Base-by-base conservation (phyloP, 2,113 vertebrate species). In the Serinus canaria region DNA sequence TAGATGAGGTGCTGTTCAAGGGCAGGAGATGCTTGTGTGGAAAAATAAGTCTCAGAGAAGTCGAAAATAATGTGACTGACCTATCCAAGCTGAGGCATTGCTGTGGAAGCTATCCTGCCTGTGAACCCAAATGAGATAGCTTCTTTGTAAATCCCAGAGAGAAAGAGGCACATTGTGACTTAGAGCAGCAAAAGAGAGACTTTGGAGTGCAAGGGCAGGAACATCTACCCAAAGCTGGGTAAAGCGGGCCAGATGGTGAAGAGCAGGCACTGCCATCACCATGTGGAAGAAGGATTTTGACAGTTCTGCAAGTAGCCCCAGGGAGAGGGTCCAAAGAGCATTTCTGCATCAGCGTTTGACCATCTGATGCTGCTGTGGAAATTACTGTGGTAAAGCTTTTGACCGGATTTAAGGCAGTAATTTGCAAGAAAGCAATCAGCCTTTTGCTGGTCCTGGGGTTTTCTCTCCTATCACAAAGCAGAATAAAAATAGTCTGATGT, bases 1-100 rank as follows among this genome's bases (percentile, higher is more conserved):
- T 96, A 89, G 96, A 97, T 96, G 94, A 97, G 97, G 87, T 97
- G 96, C 92, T 97, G 93, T 96, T 95, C 49, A 83, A 94, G 95
- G 50, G 50, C 2, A 4, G 30, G 58, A 62, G 50, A 49, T 44
- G 60, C 33, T 76, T 62, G 50, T 7, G 11, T 81, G 56, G 63
- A 59, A 82, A 81, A 92, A 81, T 72, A 86, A 95, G 67, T 64
- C 84, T 94, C 35, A 33, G 95, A 96, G 95, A 93, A 91, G 58
- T 60, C 18, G 68, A 76, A 62, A 96, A 69, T 85, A 50, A 74
- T 37, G 49, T 30, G 60, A 73, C 78, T 92, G 80, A 56, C n/a
- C 95, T 75, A 90, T 31, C 66, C 49, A 90, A 96, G 83, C 79
- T 1, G 25, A 94, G 73, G 63, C 80, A 97, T 92, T 73, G 39